A percentile compares a stretch with the other conserved stretches of the same genome.
Conservation (phyloP, 2,113 vertebrate genomes). For the Polyodon spathula region DNA sequence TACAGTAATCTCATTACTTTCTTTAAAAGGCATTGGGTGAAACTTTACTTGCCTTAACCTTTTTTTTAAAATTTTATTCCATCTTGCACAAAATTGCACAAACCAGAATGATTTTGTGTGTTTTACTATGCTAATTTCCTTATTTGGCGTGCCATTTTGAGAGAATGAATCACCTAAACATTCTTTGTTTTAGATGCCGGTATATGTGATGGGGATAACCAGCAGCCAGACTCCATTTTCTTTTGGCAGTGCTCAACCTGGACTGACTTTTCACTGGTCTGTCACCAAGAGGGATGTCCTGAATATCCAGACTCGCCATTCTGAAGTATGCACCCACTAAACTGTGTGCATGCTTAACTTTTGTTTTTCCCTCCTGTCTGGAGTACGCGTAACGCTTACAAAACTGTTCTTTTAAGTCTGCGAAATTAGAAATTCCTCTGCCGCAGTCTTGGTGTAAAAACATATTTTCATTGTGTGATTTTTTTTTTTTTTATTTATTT, state of each 20-base stretch:
- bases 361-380: neutral
- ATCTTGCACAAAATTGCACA: neutral
- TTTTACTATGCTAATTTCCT: constrained; percentile 75
- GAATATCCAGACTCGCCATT: constrained; percentile 72
- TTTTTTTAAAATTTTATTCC: neutral
- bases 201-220: constrained; percentile 74
- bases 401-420: no score
- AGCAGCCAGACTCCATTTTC: constrained; percentile 87
- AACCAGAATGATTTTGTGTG: neutral
- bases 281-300: constrained; percentile 81
- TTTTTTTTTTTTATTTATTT: no score
- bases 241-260: constrained; percentile 74
- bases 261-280: constrained; percentile 82
- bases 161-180: no score
- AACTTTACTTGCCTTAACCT: neutral
- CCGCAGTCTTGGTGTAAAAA: no score
- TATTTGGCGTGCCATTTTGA: no score
- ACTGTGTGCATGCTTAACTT: neutral
- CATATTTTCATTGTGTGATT: no score
- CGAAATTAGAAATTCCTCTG: no score
- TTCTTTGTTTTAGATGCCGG: no score
- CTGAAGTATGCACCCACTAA: constrained; percentile 59
- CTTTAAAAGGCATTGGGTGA: neutral
- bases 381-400: neutral
- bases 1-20: constrained; percentile 24